Conservation (phyloP, 2,888 invertebrate species). For the Microctonus aethiopoides region DNA sequence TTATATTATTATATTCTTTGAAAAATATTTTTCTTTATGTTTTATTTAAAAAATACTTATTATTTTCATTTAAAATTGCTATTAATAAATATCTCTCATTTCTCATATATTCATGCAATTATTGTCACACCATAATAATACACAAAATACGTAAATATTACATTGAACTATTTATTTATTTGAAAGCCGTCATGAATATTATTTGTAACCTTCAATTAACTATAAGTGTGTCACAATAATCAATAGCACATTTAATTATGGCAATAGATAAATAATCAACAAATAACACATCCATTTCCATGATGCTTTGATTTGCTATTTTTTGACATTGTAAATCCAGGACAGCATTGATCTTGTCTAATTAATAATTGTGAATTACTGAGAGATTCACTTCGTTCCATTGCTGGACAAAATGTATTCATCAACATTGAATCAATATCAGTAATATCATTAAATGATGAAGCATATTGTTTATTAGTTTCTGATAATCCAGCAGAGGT, state of each 20-base stretch:
- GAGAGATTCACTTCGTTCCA: slow-evolving; percentile 46
- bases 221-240: not conserved
- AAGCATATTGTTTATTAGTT: slow-evolving; percentile 39
- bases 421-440: slow-evolving; percentile 3
- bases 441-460: slow-evolving; percentile 34
- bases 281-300: slow-evolving; percentile 66
- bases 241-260: too few species aligned
- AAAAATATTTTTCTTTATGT: too few species aligned
- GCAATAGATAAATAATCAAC: too few species aligned
- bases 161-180: too few species aligned
- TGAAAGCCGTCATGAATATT: not conserved
- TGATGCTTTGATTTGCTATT: slow-evolving; percentile 64
- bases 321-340: slow-evolving; percentile 67
- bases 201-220: not conserved
- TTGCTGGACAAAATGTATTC: slow-evolving; percentile 33
- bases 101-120: too few species aligned
- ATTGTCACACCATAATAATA: too few species aligned
- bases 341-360: slow-evolving; percentile 69
- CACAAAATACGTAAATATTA: too few species aligned
- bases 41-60: too few species aligned
- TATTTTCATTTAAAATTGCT: too few species aligned
- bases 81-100: too few species aligned
- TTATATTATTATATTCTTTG: too few species aligned
- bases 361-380: slow-evolving; percentile 50
- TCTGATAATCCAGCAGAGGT: slow-evolving; percentile 45